Base-by-base conservation (phyloP, 35 echinoderm and acorn worm genomes). In the Apostichopus californicus region DNA sequence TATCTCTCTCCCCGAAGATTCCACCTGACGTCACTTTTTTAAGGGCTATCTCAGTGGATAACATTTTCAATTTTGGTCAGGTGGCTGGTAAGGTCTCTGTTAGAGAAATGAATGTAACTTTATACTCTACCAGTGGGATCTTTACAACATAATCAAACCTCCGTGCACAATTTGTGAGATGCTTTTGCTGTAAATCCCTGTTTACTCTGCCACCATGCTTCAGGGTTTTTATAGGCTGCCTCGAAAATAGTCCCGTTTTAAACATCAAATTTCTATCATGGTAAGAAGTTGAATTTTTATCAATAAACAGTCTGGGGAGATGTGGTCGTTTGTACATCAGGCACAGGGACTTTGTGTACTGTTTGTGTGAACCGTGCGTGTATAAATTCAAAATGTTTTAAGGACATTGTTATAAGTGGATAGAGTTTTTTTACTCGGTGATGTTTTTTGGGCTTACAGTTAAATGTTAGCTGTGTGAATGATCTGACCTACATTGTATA, bases 101-200 rank as follows among this genome's bases (percentile, higher is more conserved):
- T 18, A 55, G 25, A 83, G 11, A 56, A 83, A 83, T 12, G 11
- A 56, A 83, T 83, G 80, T 83, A 83, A 83, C 25, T 83, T 56
- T 83, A 83, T 55, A 83, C 17, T 5, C 15, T 68, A 68, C 64
- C 64, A 68, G 64, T 11, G 80, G 55, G 55, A 34, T 53, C 80
- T 83, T 83, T 83, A 83, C 80, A 34, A 56, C 34, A 56, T 55
- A 56, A 83, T 83, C 80, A 83, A 83, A 68, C 80, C 55, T 56
- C 46, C 25, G 55, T 55, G 80, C 55, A 55, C 80, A 83, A 83
- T 83, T 83, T 83, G 80, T 12, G 14, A 46, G 80, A 83, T 83
- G 46, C 80, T 55, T 83, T 83, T 83, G 34, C 64, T 68, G 11
- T 18, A 18, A 11, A 68, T 68, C 64, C 64, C 11, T 68, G 64